Percentiles rank a stretch among this genome's conserved stretches.
Evolutionary conservation across 1,140 invertebrate species (phyloP).

Genomic region (Arctopsyche grandis): DNA sequence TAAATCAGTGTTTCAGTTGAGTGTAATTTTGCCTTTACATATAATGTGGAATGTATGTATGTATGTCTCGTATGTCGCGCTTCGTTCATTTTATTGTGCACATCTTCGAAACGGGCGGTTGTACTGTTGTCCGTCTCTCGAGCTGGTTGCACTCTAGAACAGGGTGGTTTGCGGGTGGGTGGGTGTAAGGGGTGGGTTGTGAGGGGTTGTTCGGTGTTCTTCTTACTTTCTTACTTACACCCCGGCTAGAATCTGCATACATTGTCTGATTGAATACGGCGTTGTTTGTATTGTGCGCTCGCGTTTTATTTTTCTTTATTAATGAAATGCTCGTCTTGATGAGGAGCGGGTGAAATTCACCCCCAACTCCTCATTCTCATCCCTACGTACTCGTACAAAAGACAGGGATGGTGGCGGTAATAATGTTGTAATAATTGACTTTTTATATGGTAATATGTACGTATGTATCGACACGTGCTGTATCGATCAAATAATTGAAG

Average conservation of each 20-base stretch:
- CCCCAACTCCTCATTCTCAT: neutral
- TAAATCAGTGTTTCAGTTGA: too few species aligned
- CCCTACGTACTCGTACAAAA: neutral
- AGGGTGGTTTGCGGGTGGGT: neutral
- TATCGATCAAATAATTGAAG: too few species aligned
- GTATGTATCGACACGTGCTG: too few species aligned
- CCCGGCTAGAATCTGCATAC: slow-evolving; percentile 51
- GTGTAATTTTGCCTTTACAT: too few species aligned
- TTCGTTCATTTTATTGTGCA: slow-evolving; percentile 20
- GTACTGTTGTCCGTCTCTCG: neutral
- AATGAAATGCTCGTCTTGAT: slow-evolving; percentile 48
- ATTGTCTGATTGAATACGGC: slow-evolving; percentile 54
- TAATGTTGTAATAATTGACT: too few species aligned
- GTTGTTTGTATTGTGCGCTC: slow-evolving; percentile 43
- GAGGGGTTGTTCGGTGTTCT: slow-evolving; percentile 1
- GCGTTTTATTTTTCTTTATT: slow-evolving; percentile 51
- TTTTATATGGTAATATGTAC: too few species aligned
- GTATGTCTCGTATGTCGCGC: too few species aligned
- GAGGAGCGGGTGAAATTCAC: slow-evolving; percentile 16
- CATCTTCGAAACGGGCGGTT: neutral
- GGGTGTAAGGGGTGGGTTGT: neutral
- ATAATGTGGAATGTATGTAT: too few species aligned
- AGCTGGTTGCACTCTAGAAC: neutral
- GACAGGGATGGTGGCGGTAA: too few species aligned
- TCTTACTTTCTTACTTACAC: slow-evolving; percentile 44